phyloP scores from a whole-genome alignment of 2,888 invertebrate species.

The Drosophila koepferae region DNA sequence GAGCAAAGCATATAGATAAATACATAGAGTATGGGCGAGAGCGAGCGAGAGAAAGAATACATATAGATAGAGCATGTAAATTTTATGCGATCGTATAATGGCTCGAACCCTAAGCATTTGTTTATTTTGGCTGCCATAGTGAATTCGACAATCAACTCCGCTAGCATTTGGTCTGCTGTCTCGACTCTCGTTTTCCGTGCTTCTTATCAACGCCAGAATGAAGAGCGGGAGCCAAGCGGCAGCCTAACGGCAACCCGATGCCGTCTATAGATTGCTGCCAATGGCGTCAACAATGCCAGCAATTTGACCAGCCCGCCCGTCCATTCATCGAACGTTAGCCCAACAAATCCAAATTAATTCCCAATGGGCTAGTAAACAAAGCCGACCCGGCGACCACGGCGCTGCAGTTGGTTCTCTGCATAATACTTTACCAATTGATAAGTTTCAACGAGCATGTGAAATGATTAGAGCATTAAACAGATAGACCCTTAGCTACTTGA shows the following conservation, averaged over 20 bases:
- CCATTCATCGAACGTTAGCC: conserved; percentile 57
- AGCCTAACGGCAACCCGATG: conserved; percentile 64
- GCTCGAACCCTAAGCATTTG: conserved; percentile 40
- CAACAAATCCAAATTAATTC: conserved; percentile 78
- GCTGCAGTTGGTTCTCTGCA: conserved; percentile 41
- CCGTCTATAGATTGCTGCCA: conserved; percentile 76
- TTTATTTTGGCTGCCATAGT: conserved; percentile 55
- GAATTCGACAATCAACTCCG: conserved; percentile 41
- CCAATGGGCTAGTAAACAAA: conserved; percentile 75
- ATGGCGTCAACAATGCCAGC: conserved; percentile 68
- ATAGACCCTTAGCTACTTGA: conserved; percentile 24
- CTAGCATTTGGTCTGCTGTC: conserved; percentile 45
- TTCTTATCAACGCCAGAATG: conserved; percentile 69
- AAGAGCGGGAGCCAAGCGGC: conserved; percentile 72
- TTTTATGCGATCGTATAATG: conserved; percentile 15
- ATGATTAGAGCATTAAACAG: conserved; percentile 41
- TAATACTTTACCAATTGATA: conserved; percentile 53
- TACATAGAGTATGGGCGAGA: neutral
- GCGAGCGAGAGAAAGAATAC: neutral
- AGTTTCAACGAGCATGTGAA: conserved; percentile 44
- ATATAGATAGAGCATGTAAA: conserved; percentile 39
- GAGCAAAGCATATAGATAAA: neutral
- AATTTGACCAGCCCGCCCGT: conserved; percentile 64
- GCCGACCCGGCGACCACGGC: conserved; percentile 36
- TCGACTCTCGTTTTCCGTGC: conserved; percentile 4